These are phyloP conservation scores for Bombus breviceps DNA, from an alignment of 1,140 invertebrate genomes.

Conservation along the genomic window DNA sequence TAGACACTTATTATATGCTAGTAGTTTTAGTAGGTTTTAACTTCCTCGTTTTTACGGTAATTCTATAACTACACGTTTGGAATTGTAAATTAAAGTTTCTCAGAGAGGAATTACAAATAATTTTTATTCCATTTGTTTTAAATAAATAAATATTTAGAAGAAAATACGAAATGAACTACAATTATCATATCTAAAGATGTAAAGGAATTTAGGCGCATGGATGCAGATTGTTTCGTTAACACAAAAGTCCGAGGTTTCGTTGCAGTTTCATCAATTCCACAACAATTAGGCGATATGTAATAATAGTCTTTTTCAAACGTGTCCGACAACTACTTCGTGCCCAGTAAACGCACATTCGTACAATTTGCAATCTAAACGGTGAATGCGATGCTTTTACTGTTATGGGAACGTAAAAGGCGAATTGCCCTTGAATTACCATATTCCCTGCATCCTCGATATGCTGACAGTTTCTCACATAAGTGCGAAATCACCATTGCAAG, in stretches of 20 bases:
- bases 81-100: not conserved
- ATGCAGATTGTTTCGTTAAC: not conserved
- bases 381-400: slow-evolving; percentile 63
- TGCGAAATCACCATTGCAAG: not conserved
- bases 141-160: not conserved
- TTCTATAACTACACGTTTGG: not conserved
- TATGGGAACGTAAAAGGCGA: slow-evolving; percentile 69
- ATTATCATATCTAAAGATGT: not conserved
- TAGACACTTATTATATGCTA: not conserved
- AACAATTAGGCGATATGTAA: not conserved
- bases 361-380: slow-evolving; percentile 64
- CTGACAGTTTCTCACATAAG: slow-evolving; percentile 14
- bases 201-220: not conserved
- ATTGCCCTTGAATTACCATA: slow-evolving; percentile 64
- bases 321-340: not conserved
- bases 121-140: not conserved
- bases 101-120: not conserved
- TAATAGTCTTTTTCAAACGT: slow-evolving; percentile 8
- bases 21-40: too few relatives aligned
- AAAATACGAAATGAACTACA: not conserved
- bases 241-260: not conserved
- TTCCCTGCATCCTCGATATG: not conserved
- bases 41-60: not conserved
- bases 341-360: slow-evolving; percentile 57
- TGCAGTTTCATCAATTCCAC: not conserved